A percentile compares a stretch with the other conserved stretches of the same genome.
These are phyloP conservation scores for Cariama cristata DNA, from an alignment of 2,113 vertebrate genomes.

Conservation along the genomic window DNA sequence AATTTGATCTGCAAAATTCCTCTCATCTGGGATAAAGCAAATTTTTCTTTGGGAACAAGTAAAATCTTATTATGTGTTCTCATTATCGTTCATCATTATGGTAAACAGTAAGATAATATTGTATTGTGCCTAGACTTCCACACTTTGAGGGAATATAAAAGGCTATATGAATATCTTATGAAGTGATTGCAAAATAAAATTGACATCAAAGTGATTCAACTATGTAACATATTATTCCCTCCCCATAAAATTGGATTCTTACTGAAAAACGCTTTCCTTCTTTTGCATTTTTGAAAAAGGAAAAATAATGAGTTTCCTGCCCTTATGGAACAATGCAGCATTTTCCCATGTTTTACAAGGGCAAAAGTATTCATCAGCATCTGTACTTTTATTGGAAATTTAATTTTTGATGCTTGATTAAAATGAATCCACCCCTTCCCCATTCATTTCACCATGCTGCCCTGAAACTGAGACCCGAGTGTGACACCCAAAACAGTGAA, in stretches of 20 bases:
- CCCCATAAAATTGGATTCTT: constrained; percentile 21
- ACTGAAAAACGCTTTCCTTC: neutral
- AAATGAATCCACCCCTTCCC: neutral
- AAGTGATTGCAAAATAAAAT: constrained; percentile 58
- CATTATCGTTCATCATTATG: constrained; percentile 52
- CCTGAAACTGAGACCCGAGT: neutral
- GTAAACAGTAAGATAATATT: constrained; percentile 55
- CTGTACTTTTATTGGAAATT: neutral
- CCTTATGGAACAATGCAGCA: neutral
- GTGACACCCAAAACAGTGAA: neutral
- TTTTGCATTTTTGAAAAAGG: neutral
- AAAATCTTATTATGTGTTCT: constrained; percentile 48
- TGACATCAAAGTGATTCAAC: constrained; percentile 46
- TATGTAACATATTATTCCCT: constrained; percentile 7
- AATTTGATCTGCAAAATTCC: constrained; percentile 44
- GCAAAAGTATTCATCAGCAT: neutral
- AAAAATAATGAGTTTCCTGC: neutral
- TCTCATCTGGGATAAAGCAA: constrained; percentile 8
- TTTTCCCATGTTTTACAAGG: neutral
- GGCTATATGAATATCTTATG: constrained; percentile 50
- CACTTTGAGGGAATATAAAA: constrained; percentile 32
- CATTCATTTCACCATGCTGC: neutral
- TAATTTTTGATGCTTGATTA: neutral
- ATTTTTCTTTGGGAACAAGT: constrained; percentile 52
- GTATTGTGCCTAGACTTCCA: constrained; percentile 33